Evolutionary conservation across 2,113 vertebrate species (phyloP), one percentile per base, ranked within the genome.

Genomic region (Lepus americanus): DNA sequence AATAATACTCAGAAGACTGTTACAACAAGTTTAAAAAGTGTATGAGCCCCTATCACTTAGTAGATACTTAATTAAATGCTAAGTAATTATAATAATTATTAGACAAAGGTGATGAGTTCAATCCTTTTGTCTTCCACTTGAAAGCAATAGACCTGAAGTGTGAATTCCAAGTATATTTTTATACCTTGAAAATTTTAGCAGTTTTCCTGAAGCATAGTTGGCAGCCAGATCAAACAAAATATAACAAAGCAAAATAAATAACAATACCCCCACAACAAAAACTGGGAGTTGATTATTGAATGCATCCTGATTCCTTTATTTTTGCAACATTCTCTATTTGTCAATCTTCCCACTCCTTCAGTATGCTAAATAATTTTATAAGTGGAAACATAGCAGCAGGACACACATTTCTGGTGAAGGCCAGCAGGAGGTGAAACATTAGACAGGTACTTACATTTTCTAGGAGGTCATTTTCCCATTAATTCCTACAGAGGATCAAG

Each of bases 401-500:
- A 3, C 49, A 69, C n/a, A 49, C 9, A 33, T 85, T 77, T 93
- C 55, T 61, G 64, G 3, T 72, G 44, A 88, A 80, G 19, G 5
- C 20, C 29, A 61, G 9, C 33, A 90, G 67, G 10, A 78, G 53
- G 4, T 64, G 16, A 81, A 91, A 89, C 85, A 29, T n/a, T 67
- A 67, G 3, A 81, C 66, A 44, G 13, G 25, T 76, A 23, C 33
- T 33, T 74, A 53, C 66, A 72, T 89, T 51, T 78, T 76, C 64
- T 69, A 27, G 72, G 69, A 86, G 20, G 70, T 89, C 49, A 84
- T 77, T 87, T 80, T 89, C 19, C 85, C 69, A 33, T 87, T 93
- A 89, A 95, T 66, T 86, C 27, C 77, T 77, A 63, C 3, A n/a
- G 29, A 64, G 39, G 53, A 90, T 84, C 85, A 96, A 76, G 23